Percentiles rank a stretch among this genome's conserved stretches.
phyloP scores from a whole-genome alignment of 2,113 vertebrate genomes.

The Riparia riparia region DNA sequence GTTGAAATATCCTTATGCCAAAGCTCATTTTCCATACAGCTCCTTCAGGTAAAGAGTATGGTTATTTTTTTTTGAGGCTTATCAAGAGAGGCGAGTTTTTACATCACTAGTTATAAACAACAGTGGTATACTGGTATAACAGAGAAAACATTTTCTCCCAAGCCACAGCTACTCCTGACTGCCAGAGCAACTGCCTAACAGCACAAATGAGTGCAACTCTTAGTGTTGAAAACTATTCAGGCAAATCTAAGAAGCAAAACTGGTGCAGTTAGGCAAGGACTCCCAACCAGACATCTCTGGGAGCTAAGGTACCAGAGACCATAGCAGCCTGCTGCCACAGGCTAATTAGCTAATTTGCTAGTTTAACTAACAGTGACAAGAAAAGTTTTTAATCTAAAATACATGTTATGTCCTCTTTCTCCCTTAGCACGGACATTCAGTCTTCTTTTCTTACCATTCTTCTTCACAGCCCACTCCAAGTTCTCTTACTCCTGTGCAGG shows the following conservation, averaged over 20 bases:
- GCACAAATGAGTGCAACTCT: neutral
- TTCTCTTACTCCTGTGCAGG: neutral
- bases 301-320: neutral
- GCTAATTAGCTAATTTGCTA: neutral
- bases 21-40: neutral
- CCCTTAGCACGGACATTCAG: neutral
- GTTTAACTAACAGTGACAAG: neutral
- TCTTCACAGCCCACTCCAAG: neutral
- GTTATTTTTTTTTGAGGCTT: neutral
- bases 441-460: neutral
- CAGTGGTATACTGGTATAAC: neutral
- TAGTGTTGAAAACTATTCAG: neutral
- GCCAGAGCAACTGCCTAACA: neutral
- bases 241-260: neutral
- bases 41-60: neutral
- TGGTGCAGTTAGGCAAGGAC: neutral
- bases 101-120: neutral
- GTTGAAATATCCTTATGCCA: neutral
- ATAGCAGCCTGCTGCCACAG: neutral
- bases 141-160: neutral
- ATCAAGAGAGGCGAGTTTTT: neutral
- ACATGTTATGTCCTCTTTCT: neutral
- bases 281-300: neutral
- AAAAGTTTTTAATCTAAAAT: neutral
- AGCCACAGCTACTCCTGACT: neutral